Evolutionary conservation across 2,888 invertebrate genomes (phyloP).

Genomic region (Unio delphinus): DNA sequence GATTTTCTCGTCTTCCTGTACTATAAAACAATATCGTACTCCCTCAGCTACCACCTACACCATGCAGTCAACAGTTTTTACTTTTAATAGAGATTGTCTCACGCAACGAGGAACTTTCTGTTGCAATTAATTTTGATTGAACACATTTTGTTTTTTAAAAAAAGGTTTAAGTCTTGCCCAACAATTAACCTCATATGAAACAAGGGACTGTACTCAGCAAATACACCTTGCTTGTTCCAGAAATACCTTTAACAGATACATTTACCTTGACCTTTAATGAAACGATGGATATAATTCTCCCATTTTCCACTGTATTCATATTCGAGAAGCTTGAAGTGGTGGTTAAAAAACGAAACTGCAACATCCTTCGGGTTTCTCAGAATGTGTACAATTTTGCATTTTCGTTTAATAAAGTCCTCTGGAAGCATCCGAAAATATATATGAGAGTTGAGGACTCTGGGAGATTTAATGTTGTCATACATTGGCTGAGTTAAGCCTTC

Average conservation of each 20-base stretch:
- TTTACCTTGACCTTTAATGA: constrained; percentile 39
- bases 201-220: not conserved
- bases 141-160: no score
- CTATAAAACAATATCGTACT: no score
- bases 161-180: no score
- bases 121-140: no score
- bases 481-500: constrained; percentile 32
- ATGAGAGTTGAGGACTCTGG: constrained; percentile 48
- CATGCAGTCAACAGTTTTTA: no score
- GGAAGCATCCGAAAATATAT: constrained; percentile 42
- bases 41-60: no score
- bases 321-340: constrained; percentile 42
- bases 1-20: no score
- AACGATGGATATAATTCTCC: constrained; percentile 37
- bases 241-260: not conserved
- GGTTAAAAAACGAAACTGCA: constrained; percentile 49
- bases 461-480: constrained; percentile 33
- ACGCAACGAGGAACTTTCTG: no score
- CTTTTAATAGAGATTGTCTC: no score
- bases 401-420: constrained; percentile 28
- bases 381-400: constrained; percentile 45
- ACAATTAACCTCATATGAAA: not conserved
- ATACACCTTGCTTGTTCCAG: not conserved
- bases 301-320: constrained; percentile 41
- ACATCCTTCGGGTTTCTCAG: constrained; percentile 51